Percentiles rank a stretch among this genome's conserved stretches.
Conservation (phyloP, 2,888 invertebrate species). For the Neoascia interrupta region DNA sequence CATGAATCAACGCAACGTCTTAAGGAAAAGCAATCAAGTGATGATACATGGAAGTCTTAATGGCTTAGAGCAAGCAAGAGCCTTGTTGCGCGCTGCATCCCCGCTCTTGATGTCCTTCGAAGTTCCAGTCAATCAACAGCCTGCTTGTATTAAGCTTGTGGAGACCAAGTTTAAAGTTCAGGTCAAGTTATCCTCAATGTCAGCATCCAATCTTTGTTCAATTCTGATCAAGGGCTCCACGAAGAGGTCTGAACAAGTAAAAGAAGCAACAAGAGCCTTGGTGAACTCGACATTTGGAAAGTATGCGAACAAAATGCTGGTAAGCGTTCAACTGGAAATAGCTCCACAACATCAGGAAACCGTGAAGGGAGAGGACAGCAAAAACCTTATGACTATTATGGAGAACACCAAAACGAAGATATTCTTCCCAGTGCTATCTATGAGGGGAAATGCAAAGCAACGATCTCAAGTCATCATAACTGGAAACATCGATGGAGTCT, state of each 20-base stretch:
- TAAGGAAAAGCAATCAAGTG: conserved; percentile 98
- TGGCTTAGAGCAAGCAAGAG: conserved; percentile 92
- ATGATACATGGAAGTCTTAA: conserved; percentile 95
- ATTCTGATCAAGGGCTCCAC: conserved; percentile 95
- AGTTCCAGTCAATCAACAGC: conserved; percentile 89
- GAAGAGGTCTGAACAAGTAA: conserved; percentile 92
- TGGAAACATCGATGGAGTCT: conserved; percentile 93
- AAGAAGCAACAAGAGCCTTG: conserved; percentile 91
- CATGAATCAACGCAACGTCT: conserved; percentile 93
- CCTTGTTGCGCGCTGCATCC: conserved; percentile 91
- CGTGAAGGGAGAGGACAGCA: conserved; percentile 90
- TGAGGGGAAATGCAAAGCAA: conserved; percentile 83
- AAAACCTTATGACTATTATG: conserved; percentile 92
- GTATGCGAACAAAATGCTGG: conserved; percentile 82
- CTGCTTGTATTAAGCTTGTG: conserved; percentile 89
- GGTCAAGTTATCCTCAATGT: conserved; percentile 90
- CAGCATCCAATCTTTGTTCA: conserved; percentile 89
- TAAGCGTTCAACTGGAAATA: conserved; percentile 85
- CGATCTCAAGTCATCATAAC: conserved; percentile 94
- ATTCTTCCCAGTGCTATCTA: conserved; percentile 88
- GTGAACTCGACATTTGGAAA: conserved; percentile 88
- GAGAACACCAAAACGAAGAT: conserved; percentile 92
- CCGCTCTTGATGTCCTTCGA: conserved; percentile 96
- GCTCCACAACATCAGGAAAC: conserved; percentile 95
- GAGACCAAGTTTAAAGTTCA: conserved; percentile 93